A percentile compares a stretch with the other conserved stretches of the same genome.
phyloP scores from a whole-genome alignment of 2,888 invertebrate genomes.

The Pachliopta kotzebuea region DNA sequence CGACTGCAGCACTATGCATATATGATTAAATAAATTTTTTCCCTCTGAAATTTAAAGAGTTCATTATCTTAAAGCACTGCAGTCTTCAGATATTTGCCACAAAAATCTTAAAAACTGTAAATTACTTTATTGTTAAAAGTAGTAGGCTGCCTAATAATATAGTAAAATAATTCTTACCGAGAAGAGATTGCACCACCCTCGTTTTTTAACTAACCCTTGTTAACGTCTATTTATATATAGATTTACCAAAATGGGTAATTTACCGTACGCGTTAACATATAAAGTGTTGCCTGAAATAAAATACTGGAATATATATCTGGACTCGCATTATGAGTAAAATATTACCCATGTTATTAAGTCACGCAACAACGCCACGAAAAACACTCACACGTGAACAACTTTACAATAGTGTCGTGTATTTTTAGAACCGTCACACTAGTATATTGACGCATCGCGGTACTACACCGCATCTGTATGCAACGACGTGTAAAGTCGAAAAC shows the following conservation, averaged over 20 bases:
- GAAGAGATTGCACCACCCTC: not conserved
- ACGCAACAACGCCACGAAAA: slow-evolving; percentile 5
- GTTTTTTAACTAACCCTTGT: too few species aligned
- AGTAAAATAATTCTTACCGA: not conserved
- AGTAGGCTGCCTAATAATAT: not conserved
- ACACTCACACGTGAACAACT: slow-evolving; percentile 19
- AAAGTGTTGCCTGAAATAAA: slow-evolving; percentile 40
- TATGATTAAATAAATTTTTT: too few species aligned
- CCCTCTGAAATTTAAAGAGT: too few species aligned
- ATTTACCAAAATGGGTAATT: too few species aligned
- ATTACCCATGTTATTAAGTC: slow-evolving; percentile 9
- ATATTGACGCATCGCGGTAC: slow-evolving; percentile 28
- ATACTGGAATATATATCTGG: not conserved
- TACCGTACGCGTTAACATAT: too few species aligned
- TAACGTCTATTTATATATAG: too few species aligned
- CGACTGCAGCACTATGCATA: not conserved
- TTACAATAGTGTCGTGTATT: slow-evolving; percentile 23
- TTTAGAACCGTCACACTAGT: slow-evolving; percentile 24
- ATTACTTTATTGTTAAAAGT: not conserved
- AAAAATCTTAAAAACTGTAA: not conserved
- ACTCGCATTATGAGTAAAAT: not conserved
- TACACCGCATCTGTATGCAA: slow-evolving; percentile 26
- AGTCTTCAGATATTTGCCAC: too few species aligned
- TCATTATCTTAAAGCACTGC: too few species aligned
- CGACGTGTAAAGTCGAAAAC: slow-evolving; percentile 28